These are phyloP conservation scores for Scelioninae gen. 1 DNA, from an alignment of 2,888 invertebrate species.

Conservation along the genomic window DNA sequence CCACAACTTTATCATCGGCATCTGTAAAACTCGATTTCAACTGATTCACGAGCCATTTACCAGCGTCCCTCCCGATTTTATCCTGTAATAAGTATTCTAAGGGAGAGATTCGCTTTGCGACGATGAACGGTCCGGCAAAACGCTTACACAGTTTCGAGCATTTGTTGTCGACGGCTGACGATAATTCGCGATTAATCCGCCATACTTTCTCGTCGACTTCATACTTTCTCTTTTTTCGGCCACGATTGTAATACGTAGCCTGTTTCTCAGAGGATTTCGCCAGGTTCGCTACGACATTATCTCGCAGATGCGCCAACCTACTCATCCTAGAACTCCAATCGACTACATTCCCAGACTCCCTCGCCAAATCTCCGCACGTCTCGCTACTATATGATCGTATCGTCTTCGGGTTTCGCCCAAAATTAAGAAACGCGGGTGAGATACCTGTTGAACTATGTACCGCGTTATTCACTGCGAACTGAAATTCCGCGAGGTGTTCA, in stretches of 20 bases:
- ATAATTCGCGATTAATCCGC: slow-evolving; percentile 1
- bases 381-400: neutral
- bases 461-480: slow-evolving; percentile 70
- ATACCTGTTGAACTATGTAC: slow-evolving; percentile 54
- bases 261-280: neutral
- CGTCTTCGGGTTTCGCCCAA: neutral
- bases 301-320: neutral
- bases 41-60: too few species aligned
- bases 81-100: neutral
- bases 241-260: neutral
- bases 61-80: neutral
- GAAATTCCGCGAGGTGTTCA: slow-evolving; percentile 63
- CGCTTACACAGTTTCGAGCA: slow-evolving; percentile 1
- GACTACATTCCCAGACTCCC: neutral
- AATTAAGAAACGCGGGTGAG: slow-evolving; percentile 64
- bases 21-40: too few species aligned
- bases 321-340: neutral
- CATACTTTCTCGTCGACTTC: neutral
- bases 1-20: too few species aligned
- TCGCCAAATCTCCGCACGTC: neutral
- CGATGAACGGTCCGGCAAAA: neutral
- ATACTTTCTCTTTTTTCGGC: neutral
- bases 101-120: neutral
- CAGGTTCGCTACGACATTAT: neutral
- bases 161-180: neutral